A percentile compares a stretch with the other conserved stretches of the same genome.
phyloP scores from a whole-genome alignment of 1,140 invertebrate species.

The Muscidifurax raptorellus region DNA sequence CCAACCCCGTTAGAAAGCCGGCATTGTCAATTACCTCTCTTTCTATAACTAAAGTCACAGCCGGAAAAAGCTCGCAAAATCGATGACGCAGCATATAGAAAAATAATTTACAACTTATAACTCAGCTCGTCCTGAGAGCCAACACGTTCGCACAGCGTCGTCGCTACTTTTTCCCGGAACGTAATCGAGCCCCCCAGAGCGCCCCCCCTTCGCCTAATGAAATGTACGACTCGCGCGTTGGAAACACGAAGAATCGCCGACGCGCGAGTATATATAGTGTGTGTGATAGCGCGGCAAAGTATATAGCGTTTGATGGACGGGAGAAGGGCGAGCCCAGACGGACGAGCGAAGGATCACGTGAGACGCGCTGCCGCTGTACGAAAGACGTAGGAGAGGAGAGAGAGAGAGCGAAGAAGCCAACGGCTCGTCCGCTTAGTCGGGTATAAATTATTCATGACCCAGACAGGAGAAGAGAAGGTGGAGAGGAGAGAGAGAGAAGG shows the following conservation, averaged over 20 bases:
- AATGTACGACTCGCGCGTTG: neutral
- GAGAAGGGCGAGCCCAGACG: slow-evolving; percentile 49
- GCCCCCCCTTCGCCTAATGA: slow-evolving; percentile 9
- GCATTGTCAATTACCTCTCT: no score
- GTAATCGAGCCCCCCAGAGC: slow-evolving; percentile 4
- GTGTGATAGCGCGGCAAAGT: slow-evolving; percentile 24
- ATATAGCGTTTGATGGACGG: slow-evolving; percentile 58
- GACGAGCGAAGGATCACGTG: slow-evolving; percentile 64
- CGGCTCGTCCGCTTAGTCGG: slow-evolving; percentile 58
- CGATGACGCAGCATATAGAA: neutral
- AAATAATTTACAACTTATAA: neutral
- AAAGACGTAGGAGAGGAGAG: slow-evolving; percentile 52
- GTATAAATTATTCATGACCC: slow-evolving; percentile 71
- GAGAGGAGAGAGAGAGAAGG: slow-evolving; percentile 19
- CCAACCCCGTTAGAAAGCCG: no score
- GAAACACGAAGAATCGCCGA: slow-evolving; percentile 6
- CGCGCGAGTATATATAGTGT: slow-evolving; percentile 1
- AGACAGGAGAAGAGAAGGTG: slow-evolving; percentile 36
- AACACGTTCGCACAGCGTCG: neutral
- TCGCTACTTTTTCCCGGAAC: slow-evolving; percentile 15
- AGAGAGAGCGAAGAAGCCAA: slow-evolving; percentile 56
- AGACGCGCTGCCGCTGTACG: slow-evolving; percentile 61
- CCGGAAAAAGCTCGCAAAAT: neutral
- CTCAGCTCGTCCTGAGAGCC: neutral
- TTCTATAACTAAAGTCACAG: no score